Percentiles rank a stretch among this genome's conserved stretches.
phyloP scores from a whole-genome alignment of 2,113 vertebrate species.

The Aphyosemion australe region DNA sequence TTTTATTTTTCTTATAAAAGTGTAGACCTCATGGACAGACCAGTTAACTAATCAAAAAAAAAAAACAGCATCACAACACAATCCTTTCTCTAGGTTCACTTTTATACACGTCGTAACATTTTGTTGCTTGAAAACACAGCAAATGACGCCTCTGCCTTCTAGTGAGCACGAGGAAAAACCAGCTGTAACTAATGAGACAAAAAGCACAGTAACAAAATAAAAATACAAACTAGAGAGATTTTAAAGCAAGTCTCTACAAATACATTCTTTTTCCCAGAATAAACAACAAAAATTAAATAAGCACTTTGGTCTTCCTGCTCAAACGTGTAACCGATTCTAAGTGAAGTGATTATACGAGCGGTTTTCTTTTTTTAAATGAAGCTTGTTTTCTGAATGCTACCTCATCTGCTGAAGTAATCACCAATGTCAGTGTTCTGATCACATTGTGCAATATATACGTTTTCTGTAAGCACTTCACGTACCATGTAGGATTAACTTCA shows the following conservation, averaged over 20 bases:
- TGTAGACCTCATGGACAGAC: slow-evolving; percentile 61
- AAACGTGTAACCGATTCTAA: slow-evolving; percentile 57
- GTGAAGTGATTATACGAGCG: slow-evolving; percentile 48
- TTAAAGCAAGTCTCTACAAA: slow-evolving; percentile 76
- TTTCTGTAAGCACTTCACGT: slow-evolving; percentile 28
- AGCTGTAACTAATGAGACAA: slow-evolving; percentile 32
- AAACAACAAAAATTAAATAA: slow-evolving; percentile 74
- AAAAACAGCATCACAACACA: slow-evolving; percentile 60
- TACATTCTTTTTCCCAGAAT: slow-evolving; percentile 83
- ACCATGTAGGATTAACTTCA: slow-evolving; percentile 17
- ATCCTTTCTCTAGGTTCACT: slow-evolving; percentile 37
- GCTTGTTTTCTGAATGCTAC: slow-evolving; percentile 21
- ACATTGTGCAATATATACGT: not conserved
- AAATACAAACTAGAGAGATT: slow-evolving; percentile 34
- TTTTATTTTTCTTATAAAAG: slow-evolving; percentile 67
- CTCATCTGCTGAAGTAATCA: slow-evolving; percentile 56
- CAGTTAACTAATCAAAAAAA: slow-evolving; percentile 60
- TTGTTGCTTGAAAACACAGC: slow-evolving; percentile 56
- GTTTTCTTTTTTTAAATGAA: slow-evolving; percentile 14
- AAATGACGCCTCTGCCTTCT: slow-evolving; percentile 29
- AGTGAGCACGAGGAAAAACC: slow-evolving; percentile 32
- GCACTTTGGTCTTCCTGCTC: slow-evolving; percentile 93
- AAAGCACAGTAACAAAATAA: slow-evolving; percentile 7
- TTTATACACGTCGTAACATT: slow-evolving; percentile 40
- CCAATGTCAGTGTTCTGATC: slow-evolving; percentile 16